Base-by-base conservation (phyloP, 2,888 invertebrate species). In the Antheraea yamamai region DNA sequence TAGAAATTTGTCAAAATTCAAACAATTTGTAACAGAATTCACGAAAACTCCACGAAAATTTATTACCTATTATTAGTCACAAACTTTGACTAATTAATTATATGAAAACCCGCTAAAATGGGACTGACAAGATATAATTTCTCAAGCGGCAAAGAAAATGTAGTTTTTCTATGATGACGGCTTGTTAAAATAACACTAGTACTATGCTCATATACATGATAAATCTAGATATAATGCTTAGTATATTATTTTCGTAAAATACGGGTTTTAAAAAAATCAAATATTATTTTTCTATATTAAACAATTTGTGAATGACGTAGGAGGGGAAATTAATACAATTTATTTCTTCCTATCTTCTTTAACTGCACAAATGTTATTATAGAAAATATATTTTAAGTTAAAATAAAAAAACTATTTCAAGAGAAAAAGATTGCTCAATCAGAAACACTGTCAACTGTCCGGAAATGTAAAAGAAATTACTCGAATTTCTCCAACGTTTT, bases 61-160 rank as follows among this genome's bases (percentile, higher is more conserved):
- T 39, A 70, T 70, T 70, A n/a, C 39, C 12, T 39, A 70, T 70
- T 70, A 70, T 70, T 70, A 70, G 39, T 70, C 70, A 70, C 20
- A 39, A 70, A 70, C 70, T 70, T 70, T 70, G 20, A 2, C 20
- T 39, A 70, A 39, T 70, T 70, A 70, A 39, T 70, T 70, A 70
- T 70, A 7, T 7, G 39, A 70, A 70, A 39, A n/a, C n/a, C 39
- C n/a, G 30, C 64, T 30, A 66, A 66, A 66, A 26, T 66, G 30
- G 26, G 3, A 66, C 64, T 30, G 26, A 30, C 26, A 2, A 14
- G 64, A 26, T 30, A 66, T 66, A 66, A 61, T 66, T 26, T 66
- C 16, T 66, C 14, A 16, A 4, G 64, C 26, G 26, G 30, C 14
- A 30, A 66, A 61, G 8, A 23, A 66, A 66, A 26, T 30, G 30